phyloP scores from a whole-genome alignment of 2,113 vertebrate species.

The Hemibates koningsi region DNA sequence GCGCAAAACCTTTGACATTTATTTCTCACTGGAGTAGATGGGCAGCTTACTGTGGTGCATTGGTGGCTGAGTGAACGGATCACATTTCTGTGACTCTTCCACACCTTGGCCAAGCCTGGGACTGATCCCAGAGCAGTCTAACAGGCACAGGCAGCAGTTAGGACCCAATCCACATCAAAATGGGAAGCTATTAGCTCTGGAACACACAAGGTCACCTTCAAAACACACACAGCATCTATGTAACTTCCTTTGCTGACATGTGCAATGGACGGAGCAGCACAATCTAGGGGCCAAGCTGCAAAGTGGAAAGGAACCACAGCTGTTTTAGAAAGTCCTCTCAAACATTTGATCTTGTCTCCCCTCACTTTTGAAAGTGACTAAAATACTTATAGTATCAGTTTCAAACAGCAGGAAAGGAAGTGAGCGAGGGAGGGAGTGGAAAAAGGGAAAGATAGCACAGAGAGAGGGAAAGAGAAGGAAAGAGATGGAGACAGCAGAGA shows the following conservation, averaged over 20 bases:
- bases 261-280: neutral
- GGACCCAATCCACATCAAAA: conserved; percentile 20
- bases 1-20: neutral
- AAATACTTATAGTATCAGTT: conserved; percentile 53
- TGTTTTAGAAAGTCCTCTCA: conserved; percentile 36
- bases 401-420: conserved; percentile 59
- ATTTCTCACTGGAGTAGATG: neutral
- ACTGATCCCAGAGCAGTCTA: conserved; percentile 6
- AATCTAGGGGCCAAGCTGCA: conserved; percentile 38
- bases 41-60: neutral
- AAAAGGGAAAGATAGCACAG: neutral
- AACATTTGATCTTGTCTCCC: conserved; percentile 46
- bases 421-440: neutral
- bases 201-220: conserved; percentile 50
- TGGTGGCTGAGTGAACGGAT: neutral
- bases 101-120: neutral
- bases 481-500: neutral
- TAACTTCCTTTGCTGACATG: conserved; percentile 22
- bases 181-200: conserved; percentile 31
- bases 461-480: neutral
- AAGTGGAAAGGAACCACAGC: conserved; percentile 44
- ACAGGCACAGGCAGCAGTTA: conserved; percentile 19
- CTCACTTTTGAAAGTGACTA: conserved; percentile 47
- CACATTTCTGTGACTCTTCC: neutral
- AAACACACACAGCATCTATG: conserved; percentile 17